These are phyloP conservation scores for Brevimyrus niger DNA, from an alignment of 2,113 vertebrate genomes.

Conservation along the genomic window DNA sequence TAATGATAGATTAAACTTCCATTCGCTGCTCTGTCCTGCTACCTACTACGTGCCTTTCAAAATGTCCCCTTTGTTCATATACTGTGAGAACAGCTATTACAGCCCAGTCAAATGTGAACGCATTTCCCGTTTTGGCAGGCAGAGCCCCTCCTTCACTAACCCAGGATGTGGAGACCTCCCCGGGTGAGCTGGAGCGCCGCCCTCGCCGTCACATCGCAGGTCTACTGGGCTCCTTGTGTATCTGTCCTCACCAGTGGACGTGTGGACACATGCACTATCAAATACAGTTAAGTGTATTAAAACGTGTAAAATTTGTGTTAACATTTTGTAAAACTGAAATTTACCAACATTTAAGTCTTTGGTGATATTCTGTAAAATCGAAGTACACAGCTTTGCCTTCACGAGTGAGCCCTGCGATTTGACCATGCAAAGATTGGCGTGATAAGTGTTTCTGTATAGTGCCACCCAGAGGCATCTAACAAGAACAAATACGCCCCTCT, in stretches of 20 bases:
- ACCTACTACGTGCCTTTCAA: conserved; percentile 18
- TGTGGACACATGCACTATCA: background rate
- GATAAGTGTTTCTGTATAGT: background rate
- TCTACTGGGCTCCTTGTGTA: background rate
- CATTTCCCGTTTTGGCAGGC: conserved; percentile 38
- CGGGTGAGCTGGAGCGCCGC: background rate
- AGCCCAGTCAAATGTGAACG: conserved; percentile 32
- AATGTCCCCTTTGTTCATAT: conserved; percentile 29
- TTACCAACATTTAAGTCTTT: background rate
- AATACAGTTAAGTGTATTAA: background rate
- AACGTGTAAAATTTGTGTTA: background rate
- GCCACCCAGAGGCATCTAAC: background rate
- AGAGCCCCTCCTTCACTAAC: conserved; percentile 45
- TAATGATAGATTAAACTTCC: background rate
- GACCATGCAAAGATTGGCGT: background rate
- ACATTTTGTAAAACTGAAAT: background rate
- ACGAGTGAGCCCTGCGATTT: background rate
- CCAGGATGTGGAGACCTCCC: conserved; percentile 5
- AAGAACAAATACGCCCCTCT: background rate
- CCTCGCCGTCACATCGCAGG: background rate
- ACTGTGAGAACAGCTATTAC: conserved; percentile 28
- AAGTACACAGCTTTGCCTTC: background rate
- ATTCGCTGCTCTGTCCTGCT: background rate
- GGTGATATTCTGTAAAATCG: background rate
- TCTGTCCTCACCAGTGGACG: background rate